Conservation (phyloP, 2,113 vertebrate genomes). For the Cynopterus brachyotis region DNA sequence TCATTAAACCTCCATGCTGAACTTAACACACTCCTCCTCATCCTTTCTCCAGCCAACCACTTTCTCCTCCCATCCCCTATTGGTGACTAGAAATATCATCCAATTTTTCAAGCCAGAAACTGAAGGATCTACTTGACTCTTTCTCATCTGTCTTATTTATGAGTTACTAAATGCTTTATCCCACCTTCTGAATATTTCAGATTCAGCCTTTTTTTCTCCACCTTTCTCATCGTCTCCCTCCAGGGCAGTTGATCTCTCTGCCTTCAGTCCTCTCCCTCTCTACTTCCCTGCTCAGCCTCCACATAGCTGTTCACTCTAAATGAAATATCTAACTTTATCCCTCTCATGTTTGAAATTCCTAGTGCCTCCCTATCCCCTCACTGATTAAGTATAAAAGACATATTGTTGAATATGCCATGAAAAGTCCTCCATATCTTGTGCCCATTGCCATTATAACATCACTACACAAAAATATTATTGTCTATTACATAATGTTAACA, state of each 20-base stretch:
- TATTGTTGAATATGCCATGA: accelerated
- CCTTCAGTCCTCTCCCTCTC: neutral
- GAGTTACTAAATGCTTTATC: neutral
- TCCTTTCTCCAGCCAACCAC: neutral
- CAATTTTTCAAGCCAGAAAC: neutral
- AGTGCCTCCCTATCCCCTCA: accelerated
- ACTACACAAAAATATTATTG: neutral
- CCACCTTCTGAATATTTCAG: neutral
- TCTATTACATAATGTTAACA: neutral
- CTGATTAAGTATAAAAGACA: neutral
- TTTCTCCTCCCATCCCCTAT: neutral
- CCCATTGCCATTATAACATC: neutral
- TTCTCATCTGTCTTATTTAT: neutral
- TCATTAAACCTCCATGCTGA: neutral
- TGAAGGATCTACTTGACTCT: neutral
- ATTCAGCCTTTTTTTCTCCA: neutral
- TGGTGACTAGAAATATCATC: neutral
- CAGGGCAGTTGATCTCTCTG: neutral
- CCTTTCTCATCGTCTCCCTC: neutral
- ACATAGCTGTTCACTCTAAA: neutral
- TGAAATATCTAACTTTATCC: neutral
- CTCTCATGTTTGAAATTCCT: neutral
- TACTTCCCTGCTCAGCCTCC: neutral
- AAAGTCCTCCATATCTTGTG: neutral
- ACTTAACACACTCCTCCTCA: neutral